Evolutionary conservation across 2,888 invertebrate genomes (phyloP), one percentile per base, ranked within the genome.

Genomic region (Drosophila cognata): DNA sequence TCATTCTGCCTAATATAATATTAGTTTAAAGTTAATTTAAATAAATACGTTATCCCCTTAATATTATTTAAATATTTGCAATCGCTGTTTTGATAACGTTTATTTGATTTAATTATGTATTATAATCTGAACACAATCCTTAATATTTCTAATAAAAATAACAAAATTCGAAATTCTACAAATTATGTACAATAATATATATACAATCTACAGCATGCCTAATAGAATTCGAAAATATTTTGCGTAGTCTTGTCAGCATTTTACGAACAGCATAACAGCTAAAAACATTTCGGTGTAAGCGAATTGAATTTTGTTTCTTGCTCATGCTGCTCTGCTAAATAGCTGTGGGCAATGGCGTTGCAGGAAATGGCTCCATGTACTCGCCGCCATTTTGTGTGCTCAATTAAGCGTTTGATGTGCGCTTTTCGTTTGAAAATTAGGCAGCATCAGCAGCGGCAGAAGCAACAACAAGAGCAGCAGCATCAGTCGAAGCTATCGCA

Each of bases 361-460:
- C 78, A 61, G 77, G 52, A 76, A 78, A 76, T 59, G 67, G 55
- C 55, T 36, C 67, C 81, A 71, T 71, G 48, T 77, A 62, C 67
- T 70, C 66, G 56, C 48, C 73, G 81, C 78, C 78, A 79, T 79
- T 79, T 79, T 81, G 73, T 70, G 63, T 70, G 78, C 69, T 69
- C 78, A 79, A 79, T 79, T 79, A 81, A 73, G 66, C 81, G 82
- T 81, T 79, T 79, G 78, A 79, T 81, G 78, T 79, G 81, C 78
- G 63, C 51, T 64, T 67, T 79, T 77, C 73, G 72, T 72, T 81
- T 77, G 81, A 75, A 79, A 76, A 79, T 76, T 73, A 70, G 62
- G 58, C 62, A 38, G 29, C 11, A 38, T 11, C 29, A 29, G 18
- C 3, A 33, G 31, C 21, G 43, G 50, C n/a, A 48, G 21, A 2